These are phyloP conservation scores for Chelmon rostratus DNA, from an alignment of 2,797 vertebrate genomes.

Conservation along the genomic window DNA sequence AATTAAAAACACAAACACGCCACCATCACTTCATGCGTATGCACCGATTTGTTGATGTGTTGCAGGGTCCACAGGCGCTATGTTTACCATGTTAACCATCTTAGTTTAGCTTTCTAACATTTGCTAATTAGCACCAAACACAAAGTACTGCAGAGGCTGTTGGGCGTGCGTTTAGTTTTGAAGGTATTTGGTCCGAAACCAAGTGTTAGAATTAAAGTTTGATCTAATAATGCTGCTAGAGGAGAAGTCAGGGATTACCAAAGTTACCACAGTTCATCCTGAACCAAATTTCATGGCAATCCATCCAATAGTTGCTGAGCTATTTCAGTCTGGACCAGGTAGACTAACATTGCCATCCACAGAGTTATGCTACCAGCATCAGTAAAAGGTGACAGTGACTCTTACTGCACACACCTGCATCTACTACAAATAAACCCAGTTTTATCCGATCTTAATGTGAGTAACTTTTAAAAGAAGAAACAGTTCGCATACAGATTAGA, in stretches of 20 bases:
- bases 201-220: background rate
- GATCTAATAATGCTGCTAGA: background rate
- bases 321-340: too few relatives aligned
- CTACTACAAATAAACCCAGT: too few relatives aligned
- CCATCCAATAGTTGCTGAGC: too few relatives aligned
- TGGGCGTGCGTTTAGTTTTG: too few relatives aligned
- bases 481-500: too few relatives aligned
- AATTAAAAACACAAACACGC: background rate
- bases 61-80: background rate
- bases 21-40: background rate
- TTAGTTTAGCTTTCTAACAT: background rate
- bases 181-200: background rate
- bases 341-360: too few relatives aligned
- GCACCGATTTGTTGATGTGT: background rate
- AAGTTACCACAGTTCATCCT: background rate
- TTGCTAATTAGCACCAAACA: background rate
- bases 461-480: too few relatives aligned
- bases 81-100: background rate
- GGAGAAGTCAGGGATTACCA: background rate
- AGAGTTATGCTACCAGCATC: too few relatives aligned
- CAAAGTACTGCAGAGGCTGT: background rate
- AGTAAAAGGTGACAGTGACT: too few relatives aligned
- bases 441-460: too few relatives aligned
- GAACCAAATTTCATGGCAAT: background rate
- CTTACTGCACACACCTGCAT: too few relatives aligned